Conservation (phyloP, 1,140 invertebrate species). For the Lepidurus arcticus region DNA sequence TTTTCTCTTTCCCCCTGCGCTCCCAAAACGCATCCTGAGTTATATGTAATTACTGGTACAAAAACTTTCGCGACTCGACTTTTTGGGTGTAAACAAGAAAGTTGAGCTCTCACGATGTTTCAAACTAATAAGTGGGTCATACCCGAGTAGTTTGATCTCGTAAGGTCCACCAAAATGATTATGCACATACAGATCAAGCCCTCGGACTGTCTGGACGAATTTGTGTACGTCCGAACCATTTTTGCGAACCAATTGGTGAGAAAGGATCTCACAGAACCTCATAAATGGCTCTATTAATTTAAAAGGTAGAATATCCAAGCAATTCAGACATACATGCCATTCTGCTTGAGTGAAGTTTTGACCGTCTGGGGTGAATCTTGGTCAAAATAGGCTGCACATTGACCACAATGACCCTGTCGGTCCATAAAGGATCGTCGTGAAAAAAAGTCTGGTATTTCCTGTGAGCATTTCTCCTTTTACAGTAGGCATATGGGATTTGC, state of each 20-base stretch:
- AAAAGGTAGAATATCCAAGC: neutral
- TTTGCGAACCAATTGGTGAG: neutral
- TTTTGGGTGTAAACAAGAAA: no score
- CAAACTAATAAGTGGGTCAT: no score
- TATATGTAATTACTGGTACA: no score
- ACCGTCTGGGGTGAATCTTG: neutral
- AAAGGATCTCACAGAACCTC: neutral
- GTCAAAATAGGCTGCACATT: neutral
- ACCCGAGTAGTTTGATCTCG: no score
- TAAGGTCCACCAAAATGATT: no score
- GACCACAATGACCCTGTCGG: neutral
- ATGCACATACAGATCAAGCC: no score
- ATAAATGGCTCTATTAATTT: neutral
- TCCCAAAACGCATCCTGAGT: no score
- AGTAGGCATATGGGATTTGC: neutral
- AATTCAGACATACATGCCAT: neutral
- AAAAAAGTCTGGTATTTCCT: neutral
- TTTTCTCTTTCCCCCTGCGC: no score
- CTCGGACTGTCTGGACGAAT: no score
- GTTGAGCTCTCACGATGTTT: no score
- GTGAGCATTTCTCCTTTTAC: neutral
- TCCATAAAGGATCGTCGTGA: neutral
- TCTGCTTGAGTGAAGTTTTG: conserved; percentile 21
- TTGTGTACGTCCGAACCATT: no score
- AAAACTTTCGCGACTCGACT: no score